Conservation (phyloP, 1,140 invertebrate genomes). For the Drosophila ironensis region DNA sequence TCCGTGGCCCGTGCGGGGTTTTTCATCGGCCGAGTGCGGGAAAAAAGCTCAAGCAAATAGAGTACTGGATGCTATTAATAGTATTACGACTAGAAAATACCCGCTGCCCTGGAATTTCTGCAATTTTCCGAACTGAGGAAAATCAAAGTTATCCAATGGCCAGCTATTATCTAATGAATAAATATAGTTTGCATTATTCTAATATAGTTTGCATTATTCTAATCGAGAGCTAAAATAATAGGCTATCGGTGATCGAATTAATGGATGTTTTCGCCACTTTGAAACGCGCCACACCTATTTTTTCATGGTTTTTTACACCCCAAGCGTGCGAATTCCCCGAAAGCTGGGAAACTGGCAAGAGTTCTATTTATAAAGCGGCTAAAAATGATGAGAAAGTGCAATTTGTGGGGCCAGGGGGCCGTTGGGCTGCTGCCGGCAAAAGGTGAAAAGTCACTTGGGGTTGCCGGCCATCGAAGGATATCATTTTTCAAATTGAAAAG, state of each 20-base stretch:
- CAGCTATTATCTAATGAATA: not conserved
- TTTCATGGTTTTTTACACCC: conserved; percentile 31
- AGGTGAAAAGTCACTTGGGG: not conserved
- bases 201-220: not conserved
- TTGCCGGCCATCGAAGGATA: not conserved
- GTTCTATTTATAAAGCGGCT: conserved; percentile 30
- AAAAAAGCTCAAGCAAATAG: conserved; percentile 23
- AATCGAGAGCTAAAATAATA: not conserved
- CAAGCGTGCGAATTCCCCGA: conserved; percentile 47
- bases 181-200: not conserved
- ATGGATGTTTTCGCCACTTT: conserved; percentile 17
- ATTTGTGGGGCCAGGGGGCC: not conserved
- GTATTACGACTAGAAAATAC: conserved; percentile 2
- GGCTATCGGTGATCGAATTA: not conserved
- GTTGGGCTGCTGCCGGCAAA: not conserved
- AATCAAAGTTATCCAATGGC: not conserved
- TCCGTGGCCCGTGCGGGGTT: conserved; percentile 4
- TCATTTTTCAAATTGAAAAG: conserved; percentile 81
- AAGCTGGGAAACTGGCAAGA: conserved; percentile 11
- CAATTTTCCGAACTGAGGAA: not conserved
- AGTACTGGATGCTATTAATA: conserved; percentile 3
- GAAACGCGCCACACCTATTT: not conserved
- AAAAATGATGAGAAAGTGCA: not conserved
- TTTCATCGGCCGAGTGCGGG: conserved; percentile 15
- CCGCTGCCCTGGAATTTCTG: conserved; percentile 1